Evolutionary conservation across 2,113 vertebrate species (phyloP).

Genomic region (Podiceps cristatus): DNA sequence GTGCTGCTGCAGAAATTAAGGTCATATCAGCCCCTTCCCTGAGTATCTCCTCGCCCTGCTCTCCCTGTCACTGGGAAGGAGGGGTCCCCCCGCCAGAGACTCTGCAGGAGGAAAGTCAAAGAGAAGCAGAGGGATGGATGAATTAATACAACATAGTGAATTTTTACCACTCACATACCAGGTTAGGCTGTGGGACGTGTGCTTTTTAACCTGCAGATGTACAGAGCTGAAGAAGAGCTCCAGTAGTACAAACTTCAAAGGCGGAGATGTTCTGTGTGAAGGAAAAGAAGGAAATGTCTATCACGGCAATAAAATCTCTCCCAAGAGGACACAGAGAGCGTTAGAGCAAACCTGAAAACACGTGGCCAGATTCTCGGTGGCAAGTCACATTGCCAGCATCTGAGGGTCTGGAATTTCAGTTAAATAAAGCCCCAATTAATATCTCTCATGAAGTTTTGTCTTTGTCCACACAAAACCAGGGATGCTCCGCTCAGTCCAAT

Average conservation of each 20-base stretch:
- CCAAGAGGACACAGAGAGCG: not conserved
- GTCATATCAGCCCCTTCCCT: not conserved
- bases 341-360: not conserved
- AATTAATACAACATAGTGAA: not conserved
- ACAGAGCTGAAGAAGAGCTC: not conserved
- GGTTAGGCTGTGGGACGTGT: not conserved
- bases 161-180: not conserved
- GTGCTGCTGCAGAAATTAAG: not conserved
- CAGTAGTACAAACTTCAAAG: not conserved
- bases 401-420: not conserved
- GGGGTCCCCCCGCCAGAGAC: not conserved
- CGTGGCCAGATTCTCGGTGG: not conserved
- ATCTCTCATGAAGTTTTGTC: not conserved
- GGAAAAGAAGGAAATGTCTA: not conserved
- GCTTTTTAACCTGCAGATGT: not conserved
- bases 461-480: not conserved
- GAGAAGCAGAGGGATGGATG: not conserved
- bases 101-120: not conserved
- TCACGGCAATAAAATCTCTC: not conserved
- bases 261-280: not conserved
- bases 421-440: slow-evolving; percentile 25
- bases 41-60: not conserved
- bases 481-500: not conserved
- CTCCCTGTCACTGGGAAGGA: not conserved
- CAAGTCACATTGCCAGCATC: not conserved